phyloP scores from a whole-genome alignment of 2,888 invertebrate species.

The Linhomoeus sp. region DNA sequence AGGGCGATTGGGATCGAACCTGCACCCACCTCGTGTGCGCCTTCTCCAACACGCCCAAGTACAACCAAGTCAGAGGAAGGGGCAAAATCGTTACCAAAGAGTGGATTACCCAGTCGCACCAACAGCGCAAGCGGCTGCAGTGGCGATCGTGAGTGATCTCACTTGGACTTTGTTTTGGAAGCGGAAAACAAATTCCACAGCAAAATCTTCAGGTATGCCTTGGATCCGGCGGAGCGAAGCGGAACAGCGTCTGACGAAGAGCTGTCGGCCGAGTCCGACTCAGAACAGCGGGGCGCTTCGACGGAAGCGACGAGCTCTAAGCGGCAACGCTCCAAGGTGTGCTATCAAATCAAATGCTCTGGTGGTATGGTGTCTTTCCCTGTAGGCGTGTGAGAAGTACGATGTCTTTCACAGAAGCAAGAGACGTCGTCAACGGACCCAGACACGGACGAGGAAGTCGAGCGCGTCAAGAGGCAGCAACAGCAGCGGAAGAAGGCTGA shows the following conservation, averaged over 20 bases:
- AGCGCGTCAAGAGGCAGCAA: background rate
- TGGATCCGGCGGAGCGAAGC: background rate
- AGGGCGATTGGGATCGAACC: slow-evolving; percentile 47
- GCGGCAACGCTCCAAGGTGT: no score
- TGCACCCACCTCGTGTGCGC: slow-evolving; percentile 78
- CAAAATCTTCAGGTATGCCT: background rate
- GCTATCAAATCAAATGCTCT: no score
- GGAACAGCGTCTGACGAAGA: background rate
- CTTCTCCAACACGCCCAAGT: slow-evolving; percentile 68
- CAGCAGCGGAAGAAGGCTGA: background rate
- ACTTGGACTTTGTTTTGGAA: no score
- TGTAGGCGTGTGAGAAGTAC: no score
- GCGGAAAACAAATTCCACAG: no score
- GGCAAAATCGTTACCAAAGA: slow-evolving; percentile 46
- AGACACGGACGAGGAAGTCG: background rate
- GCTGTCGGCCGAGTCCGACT: background rate
- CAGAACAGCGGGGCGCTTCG: no score
- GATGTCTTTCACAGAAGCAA: no score
- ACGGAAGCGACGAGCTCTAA: no score
- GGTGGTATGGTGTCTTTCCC: no score
- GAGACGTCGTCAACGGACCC: no score
- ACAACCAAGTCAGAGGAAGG: slow-evolving; percentile 42
- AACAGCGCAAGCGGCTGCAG: slow-evolving; percentile 41
- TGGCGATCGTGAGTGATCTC: slow-evolving; percentile 36
- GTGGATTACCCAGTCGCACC: slow-evolving; percentile 52